Evolutionary conservation across 1,140 invertebrate species (phyloP), one percentile per base, ranked within the genome.

Genomic region (Pararge aegeria): DNA sequence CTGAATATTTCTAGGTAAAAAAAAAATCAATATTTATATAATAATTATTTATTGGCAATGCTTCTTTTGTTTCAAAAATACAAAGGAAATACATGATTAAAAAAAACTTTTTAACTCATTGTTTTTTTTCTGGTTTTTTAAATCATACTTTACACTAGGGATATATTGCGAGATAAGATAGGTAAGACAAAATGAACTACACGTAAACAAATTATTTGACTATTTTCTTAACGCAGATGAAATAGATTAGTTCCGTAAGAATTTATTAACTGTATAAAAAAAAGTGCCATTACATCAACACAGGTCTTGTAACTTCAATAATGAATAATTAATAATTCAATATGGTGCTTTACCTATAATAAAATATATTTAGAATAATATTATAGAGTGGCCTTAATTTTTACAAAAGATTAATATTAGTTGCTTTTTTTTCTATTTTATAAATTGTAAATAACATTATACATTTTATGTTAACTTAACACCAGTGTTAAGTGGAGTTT

Each of bases 401-500:
- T 61, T 52, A 51, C 62, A 66, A 65, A 15, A 64, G 50, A 64
- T 57, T 68, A 61, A 61, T 54, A 61, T 37, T 12, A 37, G 18
- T 51, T 30, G 59, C 38, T 52, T 62, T 64, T 46, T 52, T 20
- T 67, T 55, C 64, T 66, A 51, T 71, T 64, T 67, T 66, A 63
- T 68, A 60, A 27, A 75, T 68, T 85, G 82, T 85, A 83, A 75
- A 84, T 87, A 87, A 84, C 65, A 73, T 75, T 60, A 27, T n/a
- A n/a, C n/a, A 46, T 57, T 34, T 49, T 50, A 48, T 60, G 30
- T 52, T 49, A 50, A 37, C 21, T 50, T 38, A 30, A 42, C 24
- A 38, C 2, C 51, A 42, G 44, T 34, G 46, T 55, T 58, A 42
- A 58, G 38, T 37, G 18, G 15, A 9, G 2, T 18, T 44, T 1